Evolutionary conservation across 2,113 vertebrate species (phyloP).

Genomic region (Neoarius graeffei): DNA sequence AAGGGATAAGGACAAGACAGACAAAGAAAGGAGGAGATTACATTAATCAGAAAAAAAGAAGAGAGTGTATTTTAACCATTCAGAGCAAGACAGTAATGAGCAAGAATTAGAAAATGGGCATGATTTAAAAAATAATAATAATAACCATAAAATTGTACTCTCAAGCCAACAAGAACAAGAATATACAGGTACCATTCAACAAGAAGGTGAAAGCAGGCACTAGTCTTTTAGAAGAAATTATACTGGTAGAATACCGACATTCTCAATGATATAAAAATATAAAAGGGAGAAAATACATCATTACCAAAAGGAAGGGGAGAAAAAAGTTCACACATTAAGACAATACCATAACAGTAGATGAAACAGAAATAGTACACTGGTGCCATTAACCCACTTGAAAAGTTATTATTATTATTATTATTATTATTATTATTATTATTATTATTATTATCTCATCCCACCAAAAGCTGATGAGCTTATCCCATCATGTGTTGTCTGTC

Average conservation of each 20-base stretch:
- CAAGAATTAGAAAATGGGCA: not conserved
- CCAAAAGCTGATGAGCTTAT: too few species aligned
- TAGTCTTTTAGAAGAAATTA: not conserved
- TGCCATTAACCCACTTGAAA: not conserved
- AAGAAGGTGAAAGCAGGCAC: not conserved
- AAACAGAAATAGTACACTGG: not conserved
- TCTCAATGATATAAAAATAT: not conserved
- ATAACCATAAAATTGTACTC: not conserved
- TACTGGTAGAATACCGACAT: not conserved
- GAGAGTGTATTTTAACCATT: not conserved
- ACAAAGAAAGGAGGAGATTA: conserved; percentile 21
- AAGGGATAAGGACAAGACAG: conserved; percentile 20
- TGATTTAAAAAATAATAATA: not conserved
- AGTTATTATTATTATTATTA: not conserved
- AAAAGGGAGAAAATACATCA: not conserved
- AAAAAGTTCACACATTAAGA: not conserved
- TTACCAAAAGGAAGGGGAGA: not conserved
- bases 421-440: not conserved
- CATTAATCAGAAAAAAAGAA: not conserved
- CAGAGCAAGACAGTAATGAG: not conserved
- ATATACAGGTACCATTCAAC: not conserved
- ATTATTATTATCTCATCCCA: not conserved
- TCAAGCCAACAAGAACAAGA: not conserved
- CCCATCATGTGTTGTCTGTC: too few species aligned
- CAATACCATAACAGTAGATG: not conserved